These are phyloP conservation scores for Halcyon malimbica DNA, from an alignment of 2,113 vertebrate species.

Conservation along the genomic window DNA sequence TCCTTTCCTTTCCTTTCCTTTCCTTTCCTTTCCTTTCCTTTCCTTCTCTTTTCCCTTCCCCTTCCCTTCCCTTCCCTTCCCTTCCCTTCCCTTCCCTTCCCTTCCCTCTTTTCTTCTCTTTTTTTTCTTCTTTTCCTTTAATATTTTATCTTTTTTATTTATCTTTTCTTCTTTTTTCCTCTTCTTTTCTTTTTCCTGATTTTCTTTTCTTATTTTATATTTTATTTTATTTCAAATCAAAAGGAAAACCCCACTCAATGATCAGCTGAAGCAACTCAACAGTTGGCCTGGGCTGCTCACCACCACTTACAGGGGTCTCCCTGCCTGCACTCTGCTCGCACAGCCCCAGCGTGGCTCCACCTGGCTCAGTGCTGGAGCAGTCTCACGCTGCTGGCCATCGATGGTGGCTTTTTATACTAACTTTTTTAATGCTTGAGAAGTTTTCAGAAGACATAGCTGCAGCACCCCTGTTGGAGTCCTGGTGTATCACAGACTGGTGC, in stretches of 20 bases:
- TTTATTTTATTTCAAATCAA: background rate
- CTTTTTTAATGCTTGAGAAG: background rate
- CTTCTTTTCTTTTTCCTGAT: too few relatives aligned
- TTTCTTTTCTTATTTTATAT: background rate
- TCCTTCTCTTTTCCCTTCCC: too few relatives aligned
- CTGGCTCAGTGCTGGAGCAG: background rate
- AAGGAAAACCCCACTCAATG: background rate
- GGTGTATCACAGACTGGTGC: background rate
- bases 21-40: too few relatives aligned
- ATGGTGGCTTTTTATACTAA: background rate
- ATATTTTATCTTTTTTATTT: too few relatives aligned
- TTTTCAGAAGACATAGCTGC: background rate
- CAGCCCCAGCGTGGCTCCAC: background rate
- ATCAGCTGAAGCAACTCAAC: background rate
- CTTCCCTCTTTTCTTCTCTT: too few relatives aligned
- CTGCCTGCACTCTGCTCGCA: too few relatives aligned
- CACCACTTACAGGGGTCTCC: background rate
- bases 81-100: too few relatives aligned
- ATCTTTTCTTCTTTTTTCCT: too few relatives aligned
- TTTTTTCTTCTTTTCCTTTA: too few relatives aligned
- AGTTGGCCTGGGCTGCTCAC: background rate
- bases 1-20: too few relatives aligned
- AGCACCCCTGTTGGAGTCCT: background rate
- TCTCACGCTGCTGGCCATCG: background rate
- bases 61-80: too few relatives aligned